Percentiles rank a stretch among this genome's conserved stretches.
Conservation (phyloP, 2,888 invertebrate genomes). For the Tenthredo amoena region DNA sequence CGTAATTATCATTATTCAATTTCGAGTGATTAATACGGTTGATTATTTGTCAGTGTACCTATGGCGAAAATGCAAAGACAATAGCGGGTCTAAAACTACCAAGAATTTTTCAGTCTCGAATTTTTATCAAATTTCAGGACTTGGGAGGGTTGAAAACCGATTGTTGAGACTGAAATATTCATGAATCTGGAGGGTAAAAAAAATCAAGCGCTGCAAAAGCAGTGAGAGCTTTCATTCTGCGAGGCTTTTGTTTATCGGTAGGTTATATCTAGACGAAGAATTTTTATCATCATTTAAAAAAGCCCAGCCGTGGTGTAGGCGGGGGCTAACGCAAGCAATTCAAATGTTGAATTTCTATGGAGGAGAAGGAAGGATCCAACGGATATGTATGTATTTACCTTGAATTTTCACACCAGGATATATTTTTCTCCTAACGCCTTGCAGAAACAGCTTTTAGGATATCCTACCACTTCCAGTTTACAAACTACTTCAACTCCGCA, state of each 20-base stretch:
- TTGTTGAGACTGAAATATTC: constrained; percentile 18
- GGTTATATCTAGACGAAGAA: constrained; percentile 3
- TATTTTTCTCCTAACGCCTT: neutral
- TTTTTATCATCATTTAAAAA: constrained; percentile 14
- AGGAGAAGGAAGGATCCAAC: neutral
- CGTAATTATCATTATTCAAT: neutral
- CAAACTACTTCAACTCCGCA: constrained; percentile 38
- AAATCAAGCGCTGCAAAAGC: neutral
- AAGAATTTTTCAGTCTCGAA: constrained; percentile 19
- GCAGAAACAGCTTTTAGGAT: constrained; percentile 39
- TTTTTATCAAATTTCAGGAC: constrained; percentile 7
- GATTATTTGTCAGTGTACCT: neutral
- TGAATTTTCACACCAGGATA: constrained; percentile 34
- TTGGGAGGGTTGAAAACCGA: constrained; percentile 19
- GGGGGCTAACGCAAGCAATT: neutral
- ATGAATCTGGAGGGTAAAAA: neutral
- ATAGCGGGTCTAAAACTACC: neutral
- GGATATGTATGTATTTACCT: constrained; percentile 11
- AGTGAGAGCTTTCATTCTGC: constrained; percentile 11
- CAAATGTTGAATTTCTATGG: constrained; percentile 12
- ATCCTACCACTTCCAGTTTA: constrained; percentile 44
- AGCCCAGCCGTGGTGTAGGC: neutral
- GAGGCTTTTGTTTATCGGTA: constrained; percentile 31
- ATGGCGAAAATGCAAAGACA: neutral
- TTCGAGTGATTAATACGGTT: neutral